Evolutionary conservation across 2,113 vertebrate genomes (phyloP).

Genomic region (Cairina moschata): DNA sequence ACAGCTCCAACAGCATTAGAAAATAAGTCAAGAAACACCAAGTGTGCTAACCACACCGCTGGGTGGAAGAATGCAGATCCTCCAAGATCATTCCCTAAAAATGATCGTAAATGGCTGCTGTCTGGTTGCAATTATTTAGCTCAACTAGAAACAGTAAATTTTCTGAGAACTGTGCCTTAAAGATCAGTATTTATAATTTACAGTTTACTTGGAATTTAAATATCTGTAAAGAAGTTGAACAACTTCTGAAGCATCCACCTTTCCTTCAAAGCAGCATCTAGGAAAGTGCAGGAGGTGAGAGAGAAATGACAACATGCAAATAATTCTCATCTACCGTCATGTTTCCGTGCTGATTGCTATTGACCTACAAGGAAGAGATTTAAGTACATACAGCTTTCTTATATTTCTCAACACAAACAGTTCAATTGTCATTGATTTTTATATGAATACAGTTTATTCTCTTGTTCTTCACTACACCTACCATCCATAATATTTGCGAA

Average conservation of each 20-base stretch:
- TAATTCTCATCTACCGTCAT: neutral
- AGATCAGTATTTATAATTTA: neutral
- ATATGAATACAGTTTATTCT: conserved; percentile 23
- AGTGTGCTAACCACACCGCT: too few relatives aligned
- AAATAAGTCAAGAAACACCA: neutral
- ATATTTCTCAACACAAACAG: neutral
- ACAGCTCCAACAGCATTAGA: neutral
- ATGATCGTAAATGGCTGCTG: neutral
- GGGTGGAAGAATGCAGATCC: neutral
- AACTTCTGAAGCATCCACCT: neutral
- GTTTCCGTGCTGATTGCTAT: neutral
- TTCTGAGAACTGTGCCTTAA: neutral
- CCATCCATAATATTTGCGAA: neutral
- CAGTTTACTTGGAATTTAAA: neutral
- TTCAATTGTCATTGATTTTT: conserved; percentile 47
- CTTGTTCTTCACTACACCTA: conserved; percentile 19
- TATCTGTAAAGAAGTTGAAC: neutral
- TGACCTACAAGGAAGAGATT: neutral
- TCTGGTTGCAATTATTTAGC: neutral
- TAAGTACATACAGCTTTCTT: neutral
- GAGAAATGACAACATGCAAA: neutral
- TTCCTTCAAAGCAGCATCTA: neutral
- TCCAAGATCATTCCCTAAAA: neutral
- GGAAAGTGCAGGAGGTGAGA: neutral
- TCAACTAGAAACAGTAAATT: neutral